Evolutionary conservation across 2,888 invertebrate species (phyloP).

Genomic region (Tiliacea aurago): DNA sequence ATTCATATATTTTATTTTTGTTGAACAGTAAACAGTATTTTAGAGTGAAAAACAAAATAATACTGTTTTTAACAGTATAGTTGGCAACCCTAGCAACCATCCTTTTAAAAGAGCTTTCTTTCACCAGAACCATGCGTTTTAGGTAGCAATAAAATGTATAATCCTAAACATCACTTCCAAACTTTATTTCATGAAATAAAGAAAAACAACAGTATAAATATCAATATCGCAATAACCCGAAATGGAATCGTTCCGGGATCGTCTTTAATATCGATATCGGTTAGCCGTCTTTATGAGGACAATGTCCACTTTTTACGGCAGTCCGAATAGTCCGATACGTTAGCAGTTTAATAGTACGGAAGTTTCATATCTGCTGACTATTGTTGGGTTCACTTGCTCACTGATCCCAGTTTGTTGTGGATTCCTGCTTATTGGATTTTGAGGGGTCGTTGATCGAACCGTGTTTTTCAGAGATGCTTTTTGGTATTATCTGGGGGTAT

Average conservation of each 20-base stretch:
- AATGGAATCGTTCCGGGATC: constrained; percentile 58
- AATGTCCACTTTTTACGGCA: constrained; percentile 79
- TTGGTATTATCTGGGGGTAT: background rate
- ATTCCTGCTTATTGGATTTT: constrained; percentile 57
- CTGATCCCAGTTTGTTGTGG: constrained; percentile 59
- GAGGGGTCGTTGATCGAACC: constrained; percentile 10
- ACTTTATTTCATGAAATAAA: constrained; percentile 28
- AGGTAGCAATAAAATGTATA: constrained; percentile 11
- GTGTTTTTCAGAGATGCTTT: constrained; percentile 15
- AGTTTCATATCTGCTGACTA: constrained; percentile 75
- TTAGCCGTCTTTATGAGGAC: constrained; percentile 72
- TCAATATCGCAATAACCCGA: constrained; percentile 60
- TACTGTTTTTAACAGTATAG: no score
- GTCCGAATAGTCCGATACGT: constrained; percentile 68
- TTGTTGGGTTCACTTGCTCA: constrained; percentile 60
- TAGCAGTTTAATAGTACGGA: constrained; percentile 84
- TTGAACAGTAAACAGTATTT: no score
- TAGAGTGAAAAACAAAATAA: no score
- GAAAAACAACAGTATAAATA: constrained; percentile 43
- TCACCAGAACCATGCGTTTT: no score
- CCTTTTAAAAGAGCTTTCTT: background rate
- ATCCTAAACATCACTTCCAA: constrained; percentile 1
- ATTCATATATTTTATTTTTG: no score
- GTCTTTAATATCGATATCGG: constrained; percentile 61
- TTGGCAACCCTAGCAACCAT: no score